Base-by-base conservation (phyloP, 2,113 vertebrate species). In the Ploceus nigricollis region DNA sequence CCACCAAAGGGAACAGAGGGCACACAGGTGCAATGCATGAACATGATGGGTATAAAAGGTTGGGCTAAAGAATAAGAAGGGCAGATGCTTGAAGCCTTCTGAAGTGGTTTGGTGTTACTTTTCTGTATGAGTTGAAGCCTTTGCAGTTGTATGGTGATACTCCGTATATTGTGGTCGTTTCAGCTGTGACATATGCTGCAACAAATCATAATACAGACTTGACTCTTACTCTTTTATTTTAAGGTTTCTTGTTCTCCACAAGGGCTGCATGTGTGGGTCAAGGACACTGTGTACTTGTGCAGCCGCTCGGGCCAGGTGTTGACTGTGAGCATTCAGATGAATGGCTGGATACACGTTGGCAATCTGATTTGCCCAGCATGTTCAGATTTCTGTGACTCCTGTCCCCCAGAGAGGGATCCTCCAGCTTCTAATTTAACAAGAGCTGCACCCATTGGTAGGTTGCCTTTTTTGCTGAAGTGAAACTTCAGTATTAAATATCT, bases 361-460 rank as follows among this genome's bases (percentile, higher is more conserved):
- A 98, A 98, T 71, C 98, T 99, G 15, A 64, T 99, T 57, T 99
- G 99, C 89, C 99, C 99, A 10, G 93, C 98, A 28, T 99, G 99
- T 86, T 81, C 84, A 2, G 98, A 99, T 95, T 98, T 99, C 97
- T 99, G 99, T 70, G 98, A 98, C 40, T 75, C 96, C 93, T 99
- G 99, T 91, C 99, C 99, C 3, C 98, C 98, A 2, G 99, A 99
- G 42, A 97, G 97, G 51, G 98, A 99, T 87, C 98, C 99, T 82
- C 98, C 98, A 37, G 94, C 97, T 87, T 39, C 93, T 42, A 99
- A 99, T 95, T 48, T 98, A 72, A 99, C 98, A 63, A 97, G 97
- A 96, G 97, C 96, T 72, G 78, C 95, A 40, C 98, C 98, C 7
- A 82, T 99, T 4, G 99, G 99, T 99, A 95, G 95, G 98, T 96